Evolutionary conservation across 2,888 invertebrate genomes (phyloP), one percentile per base, ranked within the genome.

Genomic region (Lasioglossum lativentre): DNA sequence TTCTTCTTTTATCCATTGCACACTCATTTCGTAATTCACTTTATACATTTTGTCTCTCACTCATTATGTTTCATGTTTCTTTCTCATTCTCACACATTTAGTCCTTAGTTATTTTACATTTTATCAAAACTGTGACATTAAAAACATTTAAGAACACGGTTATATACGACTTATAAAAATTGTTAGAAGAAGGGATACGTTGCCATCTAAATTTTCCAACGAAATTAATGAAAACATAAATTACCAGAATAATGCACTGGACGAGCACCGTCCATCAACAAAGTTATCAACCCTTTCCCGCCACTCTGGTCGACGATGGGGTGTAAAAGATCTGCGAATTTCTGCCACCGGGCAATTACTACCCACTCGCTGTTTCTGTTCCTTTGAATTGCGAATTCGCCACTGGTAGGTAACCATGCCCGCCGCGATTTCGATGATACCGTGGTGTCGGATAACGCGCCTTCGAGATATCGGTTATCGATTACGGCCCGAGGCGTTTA

Each of bases 391-490:
- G 63, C 80, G 83, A 83, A 78, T 80, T 63, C 75, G 59, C 47
- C 52, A 66, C 47, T 30, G 40, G 40, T 70, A n/a, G 70, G 75
- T 45, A 83, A 56, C 73, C 70, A 27, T 59, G 23, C 70, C 40
- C 59, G 75, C 66, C 42, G 71, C 77, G 80, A 85, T 82, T 78
- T 82, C 76, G 74, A 75, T 66, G 89, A 80, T 83, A 85, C 78
- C 84, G 38, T 40, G 80, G 83, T 80, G 80, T 87, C 82, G 71
- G 78, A 71, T 86, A 74, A 81, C 87, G 76, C 75, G 75, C 63
- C 78, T 78, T 76, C 77, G 76, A 84, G 89, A 88, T 90, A 90
- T 90, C 90, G 90, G 87, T 90, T 90, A 90, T 90, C 89, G 90
- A 90, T 90, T 90, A 90, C 81, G 81, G 68, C 83, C 85, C 74